These are phyloP conservation scores for Nipponacmea schrenckii DNA, from an alignment of 2,888 invertebrate species.

Conservation along the genomic window DNA sequence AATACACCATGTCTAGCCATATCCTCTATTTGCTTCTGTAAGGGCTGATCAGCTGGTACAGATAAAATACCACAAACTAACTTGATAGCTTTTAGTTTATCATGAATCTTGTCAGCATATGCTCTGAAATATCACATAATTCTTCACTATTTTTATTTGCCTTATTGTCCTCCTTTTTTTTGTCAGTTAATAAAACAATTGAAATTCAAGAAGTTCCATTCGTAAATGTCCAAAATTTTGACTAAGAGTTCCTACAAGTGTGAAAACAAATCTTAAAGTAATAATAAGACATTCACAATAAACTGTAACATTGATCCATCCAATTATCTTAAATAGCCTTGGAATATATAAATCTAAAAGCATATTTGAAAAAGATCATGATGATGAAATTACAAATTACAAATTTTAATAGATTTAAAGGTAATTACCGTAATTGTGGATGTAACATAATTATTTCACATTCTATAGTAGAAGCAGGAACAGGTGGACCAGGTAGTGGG, in stretches of 20 bases:
- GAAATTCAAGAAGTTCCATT: too few species aligned
- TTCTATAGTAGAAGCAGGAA: conserved; percentile 73
- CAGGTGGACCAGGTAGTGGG: conserved; percentile 23
- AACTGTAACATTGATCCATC: neutral
- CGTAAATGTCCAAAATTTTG: neutral
- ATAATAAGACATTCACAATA: too few species aligned
- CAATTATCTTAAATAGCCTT: too few species aligned
- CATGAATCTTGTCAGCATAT: conserved; percentile 90
- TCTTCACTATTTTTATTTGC: too few species aligned
- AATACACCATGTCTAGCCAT: conserved; percentile 88
- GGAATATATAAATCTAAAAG: too few species aligned
- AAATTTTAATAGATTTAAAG: too few species aligned
- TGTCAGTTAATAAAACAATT: neutral
- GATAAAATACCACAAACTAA: conserved; percentile 83
- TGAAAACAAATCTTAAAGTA: too few species aligned
- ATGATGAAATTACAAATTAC: too few species aligned
- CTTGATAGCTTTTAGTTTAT: conserved; percentile 80
- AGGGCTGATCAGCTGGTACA: conserved; percentile 88
- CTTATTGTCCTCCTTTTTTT: too few species aligned
- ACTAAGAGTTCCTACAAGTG: too few species aligned
- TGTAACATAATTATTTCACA: conserved; percentile 91
- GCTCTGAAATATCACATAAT: conserved; percentile 69
- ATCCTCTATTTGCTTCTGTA: conserved; percentile 82
- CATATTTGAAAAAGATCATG: too few species aligned
- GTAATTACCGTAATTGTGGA: conserved; percentile 80